Evolutionary conservation across 2,113 vertebrate genomes (phyloP).

Genomic region (Centrocercus urophasianus): DNA sequence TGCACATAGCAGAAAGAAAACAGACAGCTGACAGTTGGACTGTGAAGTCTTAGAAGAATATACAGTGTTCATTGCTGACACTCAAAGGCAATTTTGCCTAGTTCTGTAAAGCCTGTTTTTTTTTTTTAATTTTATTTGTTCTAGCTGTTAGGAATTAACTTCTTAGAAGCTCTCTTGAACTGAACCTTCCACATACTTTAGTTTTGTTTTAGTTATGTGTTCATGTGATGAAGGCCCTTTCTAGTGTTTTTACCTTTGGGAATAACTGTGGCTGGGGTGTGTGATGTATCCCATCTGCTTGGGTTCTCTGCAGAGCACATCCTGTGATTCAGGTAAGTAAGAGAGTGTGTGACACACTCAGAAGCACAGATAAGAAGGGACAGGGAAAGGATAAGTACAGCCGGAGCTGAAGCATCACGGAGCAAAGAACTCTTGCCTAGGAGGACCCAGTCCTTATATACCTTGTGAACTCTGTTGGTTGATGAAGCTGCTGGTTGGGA

Average conservation of each 20-base stretch:
- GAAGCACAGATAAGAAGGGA: not conserved
- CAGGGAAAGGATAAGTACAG: not conserved
- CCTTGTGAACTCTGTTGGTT: not conserved
- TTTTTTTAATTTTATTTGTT: not conserved
- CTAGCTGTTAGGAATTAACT: not conserved
- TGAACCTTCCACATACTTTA: not conserved
- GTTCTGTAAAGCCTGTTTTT: conserved; percentile 16
- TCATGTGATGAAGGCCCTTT: not conserved
- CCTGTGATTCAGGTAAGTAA: not conserved
- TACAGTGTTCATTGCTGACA: conserved; percentile 55
- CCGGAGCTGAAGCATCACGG: conserved; percentile 9
- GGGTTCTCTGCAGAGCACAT: not conserved
- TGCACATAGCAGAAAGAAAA: conserved; percentile 43
- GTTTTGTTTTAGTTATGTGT: conserved; percentile 26
- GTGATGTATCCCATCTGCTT: not conserved
- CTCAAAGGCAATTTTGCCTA: conserved; percentile 59
- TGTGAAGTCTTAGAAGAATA: conserved; percentile 50
- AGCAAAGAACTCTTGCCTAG: conserved; percentile 13
- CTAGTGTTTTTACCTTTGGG: not conserved
- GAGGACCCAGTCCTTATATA: not conserved
- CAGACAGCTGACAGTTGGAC: conserved; percentile 63
- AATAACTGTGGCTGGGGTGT: not conserved
- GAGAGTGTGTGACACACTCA: not conserved
- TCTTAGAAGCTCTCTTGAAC: conserved; percentile 16
- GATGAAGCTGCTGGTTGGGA: not conserved